Evolutionary conservation across 2,113 vertebrate species (phyloP).

Genomic region (Cyprinodon brontotheroides): DNA sequence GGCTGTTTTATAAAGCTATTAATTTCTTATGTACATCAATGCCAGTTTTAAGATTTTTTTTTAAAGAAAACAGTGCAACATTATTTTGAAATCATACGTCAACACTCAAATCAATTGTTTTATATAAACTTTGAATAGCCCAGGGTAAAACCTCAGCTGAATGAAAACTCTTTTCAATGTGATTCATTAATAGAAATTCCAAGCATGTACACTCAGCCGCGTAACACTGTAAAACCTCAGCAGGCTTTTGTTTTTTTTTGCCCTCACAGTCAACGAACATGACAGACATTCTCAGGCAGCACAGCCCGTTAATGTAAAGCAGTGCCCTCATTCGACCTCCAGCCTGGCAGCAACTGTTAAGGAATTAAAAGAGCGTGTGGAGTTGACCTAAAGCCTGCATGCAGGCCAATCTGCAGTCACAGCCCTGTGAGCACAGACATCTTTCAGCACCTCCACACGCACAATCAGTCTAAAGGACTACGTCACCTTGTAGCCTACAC

Average conservation of each 20-base stretch:
- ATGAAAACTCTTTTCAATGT: not conserved
- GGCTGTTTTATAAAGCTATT: not conserved
- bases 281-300: not conserved
- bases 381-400: slow-evolving; percentile 10
- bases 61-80: not conserved
- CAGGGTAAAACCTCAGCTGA: not conserved
- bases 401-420: not conserved
- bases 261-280: not conserved
- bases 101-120: not conserved
- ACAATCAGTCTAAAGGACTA: not conserved
- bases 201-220: not conserved
- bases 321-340: slow-evolving; percentile 30
- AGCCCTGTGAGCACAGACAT: not conserved
- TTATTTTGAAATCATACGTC: not conserved
- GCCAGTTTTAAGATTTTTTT: slow-evolving; percentile 2
- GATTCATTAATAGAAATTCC: slow-evolving; percentile 4
- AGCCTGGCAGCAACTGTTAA: slow-evolving; percentile 14
- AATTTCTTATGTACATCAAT: slow-evolving; percentile 5
- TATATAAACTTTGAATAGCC: not conserved
- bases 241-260: slow-evolving; percentile 8
- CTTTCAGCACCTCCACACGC: not conserved
- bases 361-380: slow-evolving; percentile 1
- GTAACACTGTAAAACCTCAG: slow-evolving; percentile 5
- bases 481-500: not conserved
- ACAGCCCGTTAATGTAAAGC: slow-evolving; percentile 8